Base-by-base conservation (phyloP, 1,140 invertebrate genomes). In the Brachionus calyciflorus region DNA sequence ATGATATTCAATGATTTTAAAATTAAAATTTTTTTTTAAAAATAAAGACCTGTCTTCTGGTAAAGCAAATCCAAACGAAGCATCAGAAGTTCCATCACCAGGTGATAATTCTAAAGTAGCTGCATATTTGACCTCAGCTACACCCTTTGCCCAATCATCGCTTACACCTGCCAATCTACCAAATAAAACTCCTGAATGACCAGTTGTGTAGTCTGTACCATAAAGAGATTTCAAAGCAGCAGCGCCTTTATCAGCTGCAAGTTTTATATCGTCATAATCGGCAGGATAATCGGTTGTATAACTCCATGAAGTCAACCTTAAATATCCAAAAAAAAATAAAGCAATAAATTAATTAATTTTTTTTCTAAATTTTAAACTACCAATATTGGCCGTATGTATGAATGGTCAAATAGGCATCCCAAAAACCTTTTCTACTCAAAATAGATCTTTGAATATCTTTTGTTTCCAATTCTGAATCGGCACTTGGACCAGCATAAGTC, bases 41-140 rank as follows among this genome's bases (percentile, higher is more conserved):
- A 5, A 5, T 6, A 5, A 14, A 28, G 24, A 69, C 65, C 65
- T 73, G 69, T 73, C 46, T 57, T 76, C 49, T 26, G 73, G 73
- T n/a, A 76, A 28, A 30, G 53, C 30, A 37, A 76, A 76, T 12
- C 51, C 55, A 12, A 6, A 76, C 7, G 21, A 41, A 37, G 49
- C 33, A 33, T 55, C 49, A 10, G 49, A 1, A 30, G 4, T 37
- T 12, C 19, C 37, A 26, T 77, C 51, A n/a, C 69, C 65, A 5
- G 80, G 80, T 44, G 77, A 78, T 46, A 82, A 55, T 78, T 86
- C 85, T 4, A 86, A 78, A 0, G 85, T 86, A 80, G 84, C 86
- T 2, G 82, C 78, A 76, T 84, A 86, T 76, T 84, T 85, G 7
- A 86, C 80, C 10, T 84, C 82, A 19, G 80, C 80, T 3, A 75